Evolutionary conservation across 1,140 invertebrate species (phyloP).

Genomic region (Temnothorax longispinosus): DNA sequence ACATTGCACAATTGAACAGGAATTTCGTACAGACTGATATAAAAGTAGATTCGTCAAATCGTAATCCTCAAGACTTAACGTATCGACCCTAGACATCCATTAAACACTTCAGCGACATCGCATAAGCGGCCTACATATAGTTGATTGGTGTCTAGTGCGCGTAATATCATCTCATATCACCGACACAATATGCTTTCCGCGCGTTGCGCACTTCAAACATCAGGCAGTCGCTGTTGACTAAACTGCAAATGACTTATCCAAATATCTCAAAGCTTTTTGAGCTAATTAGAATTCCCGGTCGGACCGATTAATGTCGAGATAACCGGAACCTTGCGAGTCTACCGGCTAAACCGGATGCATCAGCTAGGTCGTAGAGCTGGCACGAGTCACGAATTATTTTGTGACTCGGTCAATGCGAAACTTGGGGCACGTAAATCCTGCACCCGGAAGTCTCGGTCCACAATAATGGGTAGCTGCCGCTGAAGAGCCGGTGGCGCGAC

Average conservation of each 20-base stretch:
- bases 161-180: slow-evolving; percentile 27
- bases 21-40: neutral
- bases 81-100: neutral
- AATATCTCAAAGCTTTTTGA: slow-evolving; percentile 31
- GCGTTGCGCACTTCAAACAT: slow-evolving; percentile 18
- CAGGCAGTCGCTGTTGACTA: slow-evolving; percentile 19
- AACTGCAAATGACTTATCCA: slow-evolving; percentile 51
- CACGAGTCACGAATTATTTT: slow-evolving; percentile 32
- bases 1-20: neutral
- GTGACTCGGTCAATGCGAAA: slow-evolving; percentile 70
- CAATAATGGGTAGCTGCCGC: slow-evolving; percentile 23
- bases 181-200: slow-evolving; percentile 14
- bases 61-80: neutral
- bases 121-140: neutral
- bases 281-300: slow-evolving; percentile 45
- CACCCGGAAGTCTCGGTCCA: slow-evolving; percentile 72
- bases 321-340: slow-evolving; percentile 24
- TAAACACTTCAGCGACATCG: slow-evolving; percentile 20
- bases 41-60: slow-evolving; percentile 12
- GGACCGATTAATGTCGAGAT: slow-evolving; percentile 43
- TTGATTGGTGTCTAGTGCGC: neutral
- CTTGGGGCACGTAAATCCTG: slow-evolving; percentile 67
- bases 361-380: slow-evolving; percentile 9
- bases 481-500: neutral
- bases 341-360: neutral